Conservation (phyloP, 1,140 invertebrate species). For the Himalopsyche phryganea region DNA sequence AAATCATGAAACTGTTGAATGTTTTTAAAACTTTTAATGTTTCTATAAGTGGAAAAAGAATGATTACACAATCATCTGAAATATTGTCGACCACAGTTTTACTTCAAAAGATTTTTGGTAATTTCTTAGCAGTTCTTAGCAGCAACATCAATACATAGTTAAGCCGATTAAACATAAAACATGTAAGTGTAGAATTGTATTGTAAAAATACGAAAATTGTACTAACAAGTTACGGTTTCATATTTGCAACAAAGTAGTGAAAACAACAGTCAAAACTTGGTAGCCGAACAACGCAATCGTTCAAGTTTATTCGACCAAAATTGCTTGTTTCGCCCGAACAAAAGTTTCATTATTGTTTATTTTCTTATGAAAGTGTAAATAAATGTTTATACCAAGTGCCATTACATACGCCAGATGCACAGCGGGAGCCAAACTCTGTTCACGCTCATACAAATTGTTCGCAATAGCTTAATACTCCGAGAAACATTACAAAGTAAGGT, state of each 20-base stretch:
- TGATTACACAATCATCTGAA: no score
- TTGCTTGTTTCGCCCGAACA: slow-evolving; percentile 24
- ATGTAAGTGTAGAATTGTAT: background rate
- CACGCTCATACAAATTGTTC: no score
- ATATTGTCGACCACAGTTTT: no score
- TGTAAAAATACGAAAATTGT: background rate
- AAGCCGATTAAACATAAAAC: no score
- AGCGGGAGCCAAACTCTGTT: background rate
- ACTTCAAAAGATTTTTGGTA: no score
- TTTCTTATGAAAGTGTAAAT: slow-evolving; percentile 33
- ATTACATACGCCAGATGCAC: slow-evolving; percentile 31
- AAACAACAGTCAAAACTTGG: background rate
- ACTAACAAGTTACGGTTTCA: background rate
- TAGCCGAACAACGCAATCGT: slow-evolving; percentile 11
- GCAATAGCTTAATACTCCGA: no score
- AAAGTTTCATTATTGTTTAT: slow-evolving; percentile 31
- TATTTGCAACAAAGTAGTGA: background rate
- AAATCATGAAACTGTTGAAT: no score
- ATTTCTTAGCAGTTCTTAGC: no score
- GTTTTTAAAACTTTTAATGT: no score
- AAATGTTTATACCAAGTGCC: slow-evolving; percentile 30
- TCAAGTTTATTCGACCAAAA: slow-evolving; percentile 26
- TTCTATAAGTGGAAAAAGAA: no score
- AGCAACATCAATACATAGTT: no score
- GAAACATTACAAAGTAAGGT: no score